These are phyloP conservation scores for Limonius californicus DNA, from an alignment of 1,140 invertebrate genomes.

Conservation along the genomic window DNA sequence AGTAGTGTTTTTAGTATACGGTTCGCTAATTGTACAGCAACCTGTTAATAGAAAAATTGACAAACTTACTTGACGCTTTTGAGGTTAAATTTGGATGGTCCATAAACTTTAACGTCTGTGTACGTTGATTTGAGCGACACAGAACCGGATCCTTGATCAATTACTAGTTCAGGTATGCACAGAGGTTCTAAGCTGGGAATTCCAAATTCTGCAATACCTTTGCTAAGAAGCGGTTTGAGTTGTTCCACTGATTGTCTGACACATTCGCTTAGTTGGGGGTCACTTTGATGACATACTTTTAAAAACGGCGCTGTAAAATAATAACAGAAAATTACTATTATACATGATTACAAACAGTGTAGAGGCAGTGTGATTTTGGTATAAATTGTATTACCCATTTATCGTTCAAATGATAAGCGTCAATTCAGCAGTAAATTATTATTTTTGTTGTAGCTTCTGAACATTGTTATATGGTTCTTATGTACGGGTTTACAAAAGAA, in stretches of 20 bases:
- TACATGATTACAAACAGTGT: too few species aligned
- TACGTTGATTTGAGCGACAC: slow-evolving; percentile 58
- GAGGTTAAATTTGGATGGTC: slow-evolving; percentile 54
- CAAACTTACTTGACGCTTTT: slow-evolving; percentile 53
- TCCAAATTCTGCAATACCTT: slow-evolving; percentile 56
- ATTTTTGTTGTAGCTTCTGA: too few species aligned
- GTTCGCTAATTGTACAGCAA: too few species aligned
- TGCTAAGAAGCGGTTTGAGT: slow-evolving; percentile 50
- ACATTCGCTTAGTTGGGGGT: slow-evolving; percentile 50
- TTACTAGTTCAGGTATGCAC: slow-evolving; percentile 54
- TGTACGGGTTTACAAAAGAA: too few species aligned
- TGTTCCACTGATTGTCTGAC: slow-evolving; percentile 49
- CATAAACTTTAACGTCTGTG: slow-evolving; percentile 56
- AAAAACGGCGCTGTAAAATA: slow-evolving; percentile 47
- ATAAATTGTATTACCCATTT: too few species aligned
- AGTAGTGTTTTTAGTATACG: too few species aligned
- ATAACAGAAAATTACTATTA: too few species aligned
- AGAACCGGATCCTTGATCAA: slow-evolving; percentile 58
- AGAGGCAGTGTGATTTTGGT: too few species aligned
- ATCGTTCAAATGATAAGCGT: too few species aligned
- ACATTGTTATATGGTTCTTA: too few species aligned
- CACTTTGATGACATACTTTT: slow-evolving; percentile 47
- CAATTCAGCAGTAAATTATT: too few species aligned
- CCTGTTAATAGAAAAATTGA: too few species aligned
- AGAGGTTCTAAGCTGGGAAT: slow-evolving; percentile 63